phyloP scores from a whole-genome alignment of 2,797 vertebrate species.

The Sphenopsis melanotis region DNA sequence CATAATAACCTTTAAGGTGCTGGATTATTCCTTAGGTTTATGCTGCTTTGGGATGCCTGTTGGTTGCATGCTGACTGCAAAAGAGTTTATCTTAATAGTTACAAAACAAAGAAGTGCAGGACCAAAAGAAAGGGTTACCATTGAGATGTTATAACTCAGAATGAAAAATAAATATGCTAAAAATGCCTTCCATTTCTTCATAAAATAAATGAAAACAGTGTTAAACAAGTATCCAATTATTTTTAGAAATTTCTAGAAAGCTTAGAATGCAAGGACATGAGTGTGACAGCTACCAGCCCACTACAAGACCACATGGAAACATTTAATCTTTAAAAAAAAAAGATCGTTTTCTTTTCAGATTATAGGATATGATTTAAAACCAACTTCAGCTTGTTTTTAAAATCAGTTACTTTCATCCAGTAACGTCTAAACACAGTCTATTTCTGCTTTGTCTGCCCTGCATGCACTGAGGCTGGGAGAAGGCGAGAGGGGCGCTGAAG shows the following conservation, averaged over 20 bases:
- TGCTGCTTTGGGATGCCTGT: not conserved
- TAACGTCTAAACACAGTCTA: not conserved
- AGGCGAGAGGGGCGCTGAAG: not conserved
- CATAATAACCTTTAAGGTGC: not conserved
- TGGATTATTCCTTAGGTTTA: not conserved
- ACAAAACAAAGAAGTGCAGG: not conserved
- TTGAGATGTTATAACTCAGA: not conserved
- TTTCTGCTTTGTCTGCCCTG: not conserved
- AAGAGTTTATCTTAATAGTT: not conserved
- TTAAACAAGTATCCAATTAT: not conserved
- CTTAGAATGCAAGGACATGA: not conserved
- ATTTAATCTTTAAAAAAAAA: too few relatives aligned
- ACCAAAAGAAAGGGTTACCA: not conserved
- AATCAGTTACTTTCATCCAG: not conserved
- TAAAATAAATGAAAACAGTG: not conserved
- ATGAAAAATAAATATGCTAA: not conserved
- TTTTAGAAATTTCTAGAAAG: conserved; percentile 20
- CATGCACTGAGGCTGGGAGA: not conserved
- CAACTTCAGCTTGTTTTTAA: not conserved
- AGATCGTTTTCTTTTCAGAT: too few relatives aligned
- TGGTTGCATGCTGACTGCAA: rapidly evolving
- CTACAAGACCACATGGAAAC: not conserved
- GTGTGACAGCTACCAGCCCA: not conserved
- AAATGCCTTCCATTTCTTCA: not conserved
- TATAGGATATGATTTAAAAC: not conserved